Evolutionary conservation across 2,113 vertebrate species (phyloP).

Genomic region (Scomber japonicus): DNA sequence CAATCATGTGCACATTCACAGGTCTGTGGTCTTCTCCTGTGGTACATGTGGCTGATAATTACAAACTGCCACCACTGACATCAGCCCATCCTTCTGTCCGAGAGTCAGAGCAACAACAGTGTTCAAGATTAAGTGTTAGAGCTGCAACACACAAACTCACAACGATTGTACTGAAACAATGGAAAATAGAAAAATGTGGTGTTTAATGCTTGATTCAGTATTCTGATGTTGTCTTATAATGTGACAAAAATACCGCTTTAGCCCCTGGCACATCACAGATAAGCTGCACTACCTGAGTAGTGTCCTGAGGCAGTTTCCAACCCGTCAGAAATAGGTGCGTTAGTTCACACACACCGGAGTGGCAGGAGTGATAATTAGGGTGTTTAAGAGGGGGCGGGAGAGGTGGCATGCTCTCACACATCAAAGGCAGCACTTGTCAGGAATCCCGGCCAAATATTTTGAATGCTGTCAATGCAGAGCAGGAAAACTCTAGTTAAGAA

Average conservation of each 20-base stretch:
- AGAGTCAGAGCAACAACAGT: background rate
- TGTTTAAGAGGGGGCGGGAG: slow-evolving; percentile 77
- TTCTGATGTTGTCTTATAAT: slow-evolving; percentile 35
- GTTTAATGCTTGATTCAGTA: slow-evolving; percentile 8
- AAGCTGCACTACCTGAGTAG: slow-evolving; percentile 59
- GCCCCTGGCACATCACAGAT: slow-evolving; percentile 61
- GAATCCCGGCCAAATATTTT: slow-evolving; percentile 70
- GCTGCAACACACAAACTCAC: slow-evolving; percentile 2
- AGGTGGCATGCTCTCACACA: slow-evolving; percentile 70
- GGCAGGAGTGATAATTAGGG: slow-evolving; percentile 80
- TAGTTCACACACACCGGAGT: slow-evolving; percentile 61
- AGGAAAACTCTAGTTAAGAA: slow-evolving; percentile 53
- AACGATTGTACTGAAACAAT: background rate
- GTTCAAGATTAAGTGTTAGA: background rate
- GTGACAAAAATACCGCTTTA: slow-evolving; percentile 56
- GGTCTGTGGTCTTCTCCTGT: slow-evolving; percentile 47
- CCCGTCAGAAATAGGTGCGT: slow-evolving; percentile 62
- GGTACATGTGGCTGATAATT: slow-evolving; percentile 45
- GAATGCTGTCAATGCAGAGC: slow-evolving; percentile 65
- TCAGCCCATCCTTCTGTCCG: background rate
- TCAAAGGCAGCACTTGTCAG: slow-evolving; percentile 73
- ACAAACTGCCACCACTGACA: slow-evolving; percentile 36
- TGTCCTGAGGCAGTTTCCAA: slow-evolving; percentile 70
- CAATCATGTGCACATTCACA: slow-evolving; percentile 52
- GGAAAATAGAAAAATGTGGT: slow-evolving; percentile 6